Evolutionary conservation across 2,113 vertebrate genomes (phyloP).

Genomic region (Coptodon bakossiorum): DNA sequence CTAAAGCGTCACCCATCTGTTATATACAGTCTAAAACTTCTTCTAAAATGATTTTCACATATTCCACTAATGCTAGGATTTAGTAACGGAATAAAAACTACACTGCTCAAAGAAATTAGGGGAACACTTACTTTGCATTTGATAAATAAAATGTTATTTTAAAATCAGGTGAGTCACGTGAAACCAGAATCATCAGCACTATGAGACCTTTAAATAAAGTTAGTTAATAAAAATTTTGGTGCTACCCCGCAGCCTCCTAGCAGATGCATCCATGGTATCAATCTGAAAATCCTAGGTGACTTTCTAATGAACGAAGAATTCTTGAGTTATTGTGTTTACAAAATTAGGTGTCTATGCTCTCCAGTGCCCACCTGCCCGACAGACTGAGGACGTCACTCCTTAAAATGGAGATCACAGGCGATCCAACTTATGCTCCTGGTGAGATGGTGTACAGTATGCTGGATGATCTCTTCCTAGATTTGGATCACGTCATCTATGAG

Average conservation of each 20-base stretch:
- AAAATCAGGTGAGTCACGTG: not conserved
- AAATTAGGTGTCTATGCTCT: not conserved
- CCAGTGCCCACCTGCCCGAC: not conserved
- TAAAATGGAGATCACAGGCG: not conserved
- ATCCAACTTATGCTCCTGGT: not conserved
- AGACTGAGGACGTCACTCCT: not conserved
- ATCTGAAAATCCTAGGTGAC: not conserved
- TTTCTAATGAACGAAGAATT: not conserved
- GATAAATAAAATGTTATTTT: not conserved
- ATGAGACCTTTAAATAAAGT: not conserved
- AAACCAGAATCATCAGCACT: not conserved
- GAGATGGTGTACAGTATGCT: not conserved
- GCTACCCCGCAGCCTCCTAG: not conserved
- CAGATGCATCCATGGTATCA: not conserved
- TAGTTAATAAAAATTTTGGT: not conserved
- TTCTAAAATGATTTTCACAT: not conserved
- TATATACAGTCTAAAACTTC: not conserved
- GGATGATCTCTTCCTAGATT: not conserved
- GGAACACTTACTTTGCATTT: not conserved
- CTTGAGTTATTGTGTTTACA: not conserved
- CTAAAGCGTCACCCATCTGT: not conserved
- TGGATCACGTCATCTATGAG: not conserved
- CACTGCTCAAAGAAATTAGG: not conserved
- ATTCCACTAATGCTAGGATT: not conserved
- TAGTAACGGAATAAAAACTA: not conserved